Evolutionary conservation across 2,113 vertebrate genomes (phyloP), one percentile per base, ranked within the genome.

Genomic region (Cinclus mexicanus): DNA sequence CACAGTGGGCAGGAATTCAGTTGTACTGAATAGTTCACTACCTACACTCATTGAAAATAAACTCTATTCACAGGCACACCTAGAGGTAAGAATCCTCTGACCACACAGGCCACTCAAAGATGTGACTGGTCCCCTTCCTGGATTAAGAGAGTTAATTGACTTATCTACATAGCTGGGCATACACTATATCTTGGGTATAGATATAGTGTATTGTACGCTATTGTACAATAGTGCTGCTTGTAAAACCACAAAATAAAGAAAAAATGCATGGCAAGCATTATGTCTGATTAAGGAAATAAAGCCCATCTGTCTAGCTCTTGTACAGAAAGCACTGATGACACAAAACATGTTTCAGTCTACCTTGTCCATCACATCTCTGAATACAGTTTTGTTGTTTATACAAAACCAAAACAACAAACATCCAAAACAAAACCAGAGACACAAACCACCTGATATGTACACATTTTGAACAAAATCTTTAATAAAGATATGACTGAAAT

Each of bases 381-480:
- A 71, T 14, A 72, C 3, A 35, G 3, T 16, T 57, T 44, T 37
- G 16, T 14, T 55, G 21, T 21, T 76, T 22, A 5, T 33, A 55
- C 64, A 41, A 37, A n/a, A 16, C 0, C 11, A 24, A 19, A 44
- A 55, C 7, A 72, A 31, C 11, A 26, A 44, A 37, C 20, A 64
- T 37, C 19, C 50, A n/a, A 67, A 67, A 29, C 20, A 57, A 57
- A 57, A 42, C 19, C 41, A 59, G 14, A 56, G 22, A 31, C 29
- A n/a, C 20, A 35, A 26, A 1, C 2, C 7, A 37, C 7, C 39
- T 7, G 1, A 26, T 9, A 49, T 11, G 3, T 8, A n/a, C 6
- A 5, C 12, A 52, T 46, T 46, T 59, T 76, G 33, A 90, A 83
- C 19, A 17, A 63, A 71, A 78, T 24, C 13, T 31, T 85, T 11